These are phyloP conservation scores for Danionella dracula DNA, from an alignment of 2,797 vertebrate genomes.

Conservation along the genomic window DNA sequence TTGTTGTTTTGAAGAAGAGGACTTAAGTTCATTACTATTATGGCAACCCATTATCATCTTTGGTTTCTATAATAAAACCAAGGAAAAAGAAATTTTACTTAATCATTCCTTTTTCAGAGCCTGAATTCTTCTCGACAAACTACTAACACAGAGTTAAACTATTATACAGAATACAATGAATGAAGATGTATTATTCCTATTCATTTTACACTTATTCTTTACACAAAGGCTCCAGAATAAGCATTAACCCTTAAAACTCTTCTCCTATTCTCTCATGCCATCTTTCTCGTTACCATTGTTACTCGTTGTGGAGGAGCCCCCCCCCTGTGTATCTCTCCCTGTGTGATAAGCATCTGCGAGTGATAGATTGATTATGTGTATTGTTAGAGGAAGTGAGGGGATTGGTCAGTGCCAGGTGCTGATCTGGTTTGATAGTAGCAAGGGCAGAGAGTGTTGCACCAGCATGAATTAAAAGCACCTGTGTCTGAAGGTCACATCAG, in stretches of 20 bases:
- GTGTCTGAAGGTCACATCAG: constrained; percentile 51
- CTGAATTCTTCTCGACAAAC: constrained; percentile 70
- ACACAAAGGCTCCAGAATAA: too few relatives aligned
- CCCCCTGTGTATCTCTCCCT: constrained; percentile 45
- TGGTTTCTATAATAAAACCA: constrained; percentile 94
- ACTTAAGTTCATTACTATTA: constrained; percentile 92
- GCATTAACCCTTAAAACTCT: constrained; percentile 55
- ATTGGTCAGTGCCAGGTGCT: constrained; percentile 70
- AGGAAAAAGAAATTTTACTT: constrained; percentile 91
- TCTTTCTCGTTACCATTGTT: constrained; percentile 28
- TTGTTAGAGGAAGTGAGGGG: constrained; percentile 65
- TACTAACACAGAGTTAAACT: too few relatives aligned
- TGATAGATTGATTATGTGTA: constrained; percentile 77
- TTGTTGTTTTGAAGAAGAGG: too few relatives aligned
- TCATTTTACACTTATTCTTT: too few relatives aligned
- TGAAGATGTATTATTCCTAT: too few relatives aligned
- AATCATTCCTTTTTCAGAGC: constrained; percentile 88
- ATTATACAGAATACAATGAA: too few relatives aligned
- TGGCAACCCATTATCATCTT: constrained; percentile 89
- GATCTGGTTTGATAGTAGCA: constrained; percentile 75
- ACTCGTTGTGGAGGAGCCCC: constrained; percentile 31
- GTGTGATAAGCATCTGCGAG: constrained; percentile 72
- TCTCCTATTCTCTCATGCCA: constrained; percentile 9
- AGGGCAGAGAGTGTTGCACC: constrained; percentile 65
- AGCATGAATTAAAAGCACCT: constrained; percentile 51